Percentiles rank a stretch among this genome's conserved stretches.
phyloP scores from a whole-genome alignment of 2,888 invertebrate genomes.

The Ormyrus rosae region DNA sequence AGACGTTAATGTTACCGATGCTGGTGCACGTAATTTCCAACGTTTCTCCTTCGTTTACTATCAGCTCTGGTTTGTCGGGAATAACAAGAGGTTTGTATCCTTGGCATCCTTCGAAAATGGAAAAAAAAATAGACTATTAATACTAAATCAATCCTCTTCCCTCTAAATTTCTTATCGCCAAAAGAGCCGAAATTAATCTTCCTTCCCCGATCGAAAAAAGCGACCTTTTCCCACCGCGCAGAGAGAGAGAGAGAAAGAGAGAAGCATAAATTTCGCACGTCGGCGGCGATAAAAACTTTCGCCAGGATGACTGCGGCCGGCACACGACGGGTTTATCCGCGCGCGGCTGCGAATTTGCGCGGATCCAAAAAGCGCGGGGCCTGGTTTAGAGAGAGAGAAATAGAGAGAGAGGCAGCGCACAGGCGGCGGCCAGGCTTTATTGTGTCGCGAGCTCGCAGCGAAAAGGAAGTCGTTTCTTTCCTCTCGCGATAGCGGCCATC shows the following conservation, averaged over 20 bases:
- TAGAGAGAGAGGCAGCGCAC: not conserved
- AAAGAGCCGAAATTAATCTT: too few relatives aligned
- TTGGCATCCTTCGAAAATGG: slow-evolving; percentile 55
- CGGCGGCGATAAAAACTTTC: too few relatives aligned
- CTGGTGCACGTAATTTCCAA: slow-evolving; percentile 64
- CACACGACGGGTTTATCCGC: slow-evolving; percentile 28
- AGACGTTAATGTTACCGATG: slow-evolving; percentile 58
- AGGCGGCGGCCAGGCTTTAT: not conserved
- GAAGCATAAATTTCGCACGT: too few relatives aligned
- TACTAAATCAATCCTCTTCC: too few relatives aligned
- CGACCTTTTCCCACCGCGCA: too few relatives aligned
- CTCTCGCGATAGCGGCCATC: slow-evolving; percentile 37
- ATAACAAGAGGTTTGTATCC: slow-evolving; percentile 57
- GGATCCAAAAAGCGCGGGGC: not conserved
- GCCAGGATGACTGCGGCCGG: not conserved
- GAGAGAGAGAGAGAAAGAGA: too few relatives aligned
- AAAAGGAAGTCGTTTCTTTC: slow-evolving; percentile 49
- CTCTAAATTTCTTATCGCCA: too few relatives aligned
- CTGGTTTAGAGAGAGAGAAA: too few relatives aligned
- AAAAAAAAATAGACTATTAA: too few relatives aligned
- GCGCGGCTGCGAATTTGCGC: not conserved
- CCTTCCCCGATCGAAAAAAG: too few relatives aligned
- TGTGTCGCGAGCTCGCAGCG: slow-evolving; percentile 4
- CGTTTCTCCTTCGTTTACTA: slow-evolving; percentile 65
- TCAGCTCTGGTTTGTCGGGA: slow-evolving; percentile 59